Conservation (phyloP, 64 coral and sea anemone species). For the Montipora cactus region DNA sequence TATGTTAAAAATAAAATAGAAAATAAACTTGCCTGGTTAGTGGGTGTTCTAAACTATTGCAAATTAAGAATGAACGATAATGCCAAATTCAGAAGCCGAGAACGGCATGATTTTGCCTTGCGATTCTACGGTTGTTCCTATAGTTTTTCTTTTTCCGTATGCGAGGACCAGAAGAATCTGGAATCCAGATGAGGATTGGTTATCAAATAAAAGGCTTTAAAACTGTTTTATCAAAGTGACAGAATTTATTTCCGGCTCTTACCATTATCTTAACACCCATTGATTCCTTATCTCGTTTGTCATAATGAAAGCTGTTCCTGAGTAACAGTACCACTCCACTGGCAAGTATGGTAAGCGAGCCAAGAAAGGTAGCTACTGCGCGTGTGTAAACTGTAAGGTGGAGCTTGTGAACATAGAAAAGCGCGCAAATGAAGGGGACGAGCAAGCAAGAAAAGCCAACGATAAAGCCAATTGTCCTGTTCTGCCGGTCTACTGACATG, state of each 20-base stretch:
- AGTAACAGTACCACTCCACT: not conserved
- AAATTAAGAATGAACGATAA: no score
- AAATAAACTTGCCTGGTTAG: no score
- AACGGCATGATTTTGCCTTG: no score
- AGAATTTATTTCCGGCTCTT: not conserved
- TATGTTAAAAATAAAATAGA: no score
- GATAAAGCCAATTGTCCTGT: conserved; percentile 4
- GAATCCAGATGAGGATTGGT: no score
- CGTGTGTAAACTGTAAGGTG: not conserved
- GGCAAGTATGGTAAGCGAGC: not conserved
- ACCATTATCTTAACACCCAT: conserved; percentile 23
- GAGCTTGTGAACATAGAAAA: conserved; percentile 8
- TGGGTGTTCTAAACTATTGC: no score
- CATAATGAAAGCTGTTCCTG: conserved; percentile 4
- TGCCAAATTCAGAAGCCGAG: no score
- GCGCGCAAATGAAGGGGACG: not conserved
- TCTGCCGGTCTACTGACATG: not conserved
- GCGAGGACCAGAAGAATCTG: no score
- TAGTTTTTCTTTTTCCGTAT: no score
- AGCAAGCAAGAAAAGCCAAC: conserved; percentile 18
- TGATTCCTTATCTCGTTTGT: conserved; percentile 3
- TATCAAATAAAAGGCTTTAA: no score
- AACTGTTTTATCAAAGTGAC: no score
- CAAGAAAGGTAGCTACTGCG: not conserved
- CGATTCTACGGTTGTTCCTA: no score